phyloP scores from a whole-genome alignment of 1,140 invertebrate genomes.

The Eulimnadia texana region DNA sequence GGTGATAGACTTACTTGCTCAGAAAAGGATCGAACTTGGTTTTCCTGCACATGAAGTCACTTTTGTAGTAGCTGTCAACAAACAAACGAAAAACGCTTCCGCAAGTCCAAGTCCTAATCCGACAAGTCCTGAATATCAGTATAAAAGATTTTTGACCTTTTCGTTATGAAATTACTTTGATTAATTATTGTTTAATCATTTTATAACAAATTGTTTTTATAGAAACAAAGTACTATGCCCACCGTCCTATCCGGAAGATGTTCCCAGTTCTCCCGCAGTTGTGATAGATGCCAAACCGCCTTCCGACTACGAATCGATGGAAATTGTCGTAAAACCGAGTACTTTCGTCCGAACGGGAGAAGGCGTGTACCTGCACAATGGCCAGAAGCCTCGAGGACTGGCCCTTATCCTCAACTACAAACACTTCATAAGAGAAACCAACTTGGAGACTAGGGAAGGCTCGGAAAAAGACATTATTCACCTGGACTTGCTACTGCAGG shows the following conservation, averaged over 20 bases:
- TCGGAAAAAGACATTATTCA: slow-evolving; percentile 8
- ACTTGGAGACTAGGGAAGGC: not conserved
- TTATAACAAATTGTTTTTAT: too few species aligned
- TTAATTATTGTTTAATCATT: not conserved
- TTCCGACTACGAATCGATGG: not conserved
- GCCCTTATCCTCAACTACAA: slow-evolving; percentile 10
- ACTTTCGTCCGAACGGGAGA: not conserved
- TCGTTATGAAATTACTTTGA: not conserved
- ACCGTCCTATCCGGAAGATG: not conserved
- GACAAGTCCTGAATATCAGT: not conserved
- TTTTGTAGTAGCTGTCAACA: too few species aligned
- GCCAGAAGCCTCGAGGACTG: not conserved
- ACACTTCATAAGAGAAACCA: not conserved
- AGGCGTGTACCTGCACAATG: not conserved
- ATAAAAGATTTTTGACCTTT: not conserved
- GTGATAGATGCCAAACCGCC: not conserved
- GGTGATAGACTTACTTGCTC: not conserved
- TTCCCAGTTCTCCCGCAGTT: not conserved
- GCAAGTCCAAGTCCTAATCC: not conserved
- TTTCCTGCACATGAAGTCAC: not conserved
- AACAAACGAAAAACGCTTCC: too few species aligned
- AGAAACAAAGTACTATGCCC: slow-evolving; percentile 1
- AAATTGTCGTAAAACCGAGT: not conserved
- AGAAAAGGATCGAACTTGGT: not conserved
- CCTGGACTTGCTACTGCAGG: slow-evolving; percentile 5